Percentiles rank a stretch among this genome's conserved stretches.
phyloP scores from a whole-genome alignment of 1,140 invertebrate genomes.

The Calliopsis andreniformis region DNA sequence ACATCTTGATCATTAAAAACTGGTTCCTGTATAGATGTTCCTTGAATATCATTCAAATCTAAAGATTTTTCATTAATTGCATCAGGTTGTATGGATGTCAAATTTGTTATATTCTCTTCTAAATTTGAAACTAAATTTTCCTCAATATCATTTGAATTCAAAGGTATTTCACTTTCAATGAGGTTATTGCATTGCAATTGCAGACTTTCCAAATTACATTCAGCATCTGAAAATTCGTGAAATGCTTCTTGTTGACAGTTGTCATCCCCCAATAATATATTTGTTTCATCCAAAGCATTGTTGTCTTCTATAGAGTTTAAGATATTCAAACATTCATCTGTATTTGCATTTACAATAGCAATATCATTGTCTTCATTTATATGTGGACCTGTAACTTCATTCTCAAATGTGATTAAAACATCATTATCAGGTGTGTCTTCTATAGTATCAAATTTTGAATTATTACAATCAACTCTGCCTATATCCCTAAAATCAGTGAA shows the following conservation, averaged over 20 bases:
- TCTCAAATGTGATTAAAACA: neutral
- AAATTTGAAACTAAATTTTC: neutral
- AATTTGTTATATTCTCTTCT: neutral
- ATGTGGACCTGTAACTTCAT: neutral
- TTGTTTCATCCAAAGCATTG: neutral
- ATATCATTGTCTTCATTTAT: conserved; percentile 8
- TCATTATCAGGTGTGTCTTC: neutral
- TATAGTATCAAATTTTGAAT: conserved; percentile 23
- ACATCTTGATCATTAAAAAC: conserved; percentile 4
- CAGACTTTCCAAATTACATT: conserved; percentile 26
- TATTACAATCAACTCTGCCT: conserved; percentile 70
- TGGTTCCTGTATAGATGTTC: no score
- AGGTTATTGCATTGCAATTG: conserved; percentile 29
- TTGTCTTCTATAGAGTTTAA: neutral
- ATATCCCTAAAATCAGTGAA: conserved; percentile 73
- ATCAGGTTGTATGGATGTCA: neutral
- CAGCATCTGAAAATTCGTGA: neutral
- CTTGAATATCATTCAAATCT: neutral
- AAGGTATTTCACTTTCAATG: neutral
- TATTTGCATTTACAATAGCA: conserved; percentile 23
- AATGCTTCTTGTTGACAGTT: neutral
- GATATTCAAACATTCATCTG: neutral
- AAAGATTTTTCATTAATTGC: neutral
- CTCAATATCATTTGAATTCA: neutral
- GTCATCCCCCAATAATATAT: neutral